Evolutionary conservation across 2,888 invertebrate genomes (phyloP).

Genomic region (Neoscelio sp.): DNA sequence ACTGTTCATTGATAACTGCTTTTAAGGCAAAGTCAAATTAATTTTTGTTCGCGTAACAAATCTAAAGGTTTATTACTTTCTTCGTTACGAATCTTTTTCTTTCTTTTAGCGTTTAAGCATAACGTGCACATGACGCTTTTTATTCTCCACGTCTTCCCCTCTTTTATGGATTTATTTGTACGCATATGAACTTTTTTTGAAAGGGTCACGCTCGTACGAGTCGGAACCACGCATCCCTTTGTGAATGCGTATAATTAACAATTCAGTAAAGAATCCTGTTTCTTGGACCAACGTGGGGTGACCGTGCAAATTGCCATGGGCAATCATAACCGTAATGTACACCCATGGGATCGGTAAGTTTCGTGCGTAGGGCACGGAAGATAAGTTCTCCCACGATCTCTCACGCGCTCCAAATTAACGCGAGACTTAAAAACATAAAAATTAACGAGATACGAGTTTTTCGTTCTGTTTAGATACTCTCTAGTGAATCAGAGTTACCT

Average conservation of each 20-base stretch:
- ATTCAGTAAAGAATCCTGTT: slow-evolving; percentile 13
- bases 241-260: slow-evolving; percentile 1
- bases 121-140: too few relatives aligned
- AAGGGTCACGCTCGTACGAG: background rate
- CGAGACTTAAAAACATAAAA: background rate
- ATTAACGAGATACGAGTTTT: background rate
- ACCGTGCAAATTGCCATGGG: slow-evolving; percentile 70
- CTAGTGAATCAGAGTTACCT: too few relatives aligned
- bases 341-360: slow-evolving; percentile 14
- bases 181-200: background rate
- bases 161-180: background rate
- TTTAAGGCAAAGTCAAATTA: slow-evolving; percentile 13
- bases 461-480: too few relatives aligned
- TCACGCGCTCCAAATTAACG: background rate
- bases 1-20: slow-evolving; percentile 11
- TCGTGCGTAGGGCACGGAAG: background rate
- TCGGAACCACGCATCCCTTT: background rate
- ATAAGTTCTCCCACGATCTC: slow-evolving; percentile 1
- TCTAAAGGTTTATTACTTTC: too few relatives aligned
- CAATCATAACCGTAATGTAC: slow-evolving; percentile 18
- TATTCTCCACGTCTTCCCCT: background rate
- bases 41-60: too few relatives aligned
- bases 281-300: slow-evolving; percentile 61
- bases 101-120: too few relatives aligned
- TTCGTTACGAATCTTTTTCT: too few relatives aligned